Evolutionary conservation across 2,113 vertebrate species (phyloP), one percentile per base, ranked within the genome.

Genomic region (Oncorhynchus kisutch): DNA sequence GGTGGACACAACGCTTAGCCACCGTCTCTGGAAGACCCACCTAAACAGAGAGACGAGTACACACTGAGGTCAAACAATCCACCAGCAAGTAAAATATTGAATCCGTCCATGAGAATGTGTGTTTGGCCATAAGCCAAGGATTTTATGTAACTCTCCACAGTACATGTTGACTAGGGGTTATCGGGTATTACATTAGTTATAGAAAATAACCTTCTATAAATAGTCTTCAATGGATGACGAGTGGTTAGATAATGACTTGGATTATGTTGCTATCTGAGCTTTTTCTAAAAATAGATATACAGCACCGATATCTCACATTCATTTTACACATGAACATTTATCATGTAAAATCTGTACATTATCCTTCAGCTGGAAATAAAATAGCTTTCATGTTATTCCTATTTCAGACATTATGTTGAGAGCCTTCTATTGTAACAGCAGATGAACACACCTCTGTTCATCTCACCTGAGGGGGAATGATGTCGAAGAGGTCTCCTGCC

Each of bases 401-500:
- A n/a, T 16, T 4, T 14, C 51, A 74, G 57, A 11, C 9, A 45
- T 45, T 45, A 16, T 16, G 29, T 7, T 1, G 48, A 12, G 3
- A 67, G 31, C 16, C 25, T 24, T n/a, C n/a, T 5, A 24, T 62
- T 62, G n/a, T 62, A 62, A 62, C n/a, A 62, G n/a, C 59, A 62
- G 59, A 62, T 62, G 3, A 9, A n/a, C 24, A 22, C n/a, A 95
- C 94, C 93, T n/a, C n/a, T 95, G 94, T 0, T n/a, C n/a, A n/a
- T n/a, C n/a, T n/a, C n/a, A n/a, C n/a, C n/a, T n/a, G 94, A n/a
- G n/a, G 94, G 1, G 94, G 94, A 76, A 95, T 95, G 82, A 95
- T 94, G 87, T 95, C 94, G 1, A 95, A 95, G 54, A 95, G 92
- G 73, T 95, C 94, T 2, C 94, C 94, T 0, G 94, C 94, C n/a